Evolutionary conservation across 2,888 invertebrate species (phyloP).

Genomic region (Didymodactylos carnosus): DNA sequence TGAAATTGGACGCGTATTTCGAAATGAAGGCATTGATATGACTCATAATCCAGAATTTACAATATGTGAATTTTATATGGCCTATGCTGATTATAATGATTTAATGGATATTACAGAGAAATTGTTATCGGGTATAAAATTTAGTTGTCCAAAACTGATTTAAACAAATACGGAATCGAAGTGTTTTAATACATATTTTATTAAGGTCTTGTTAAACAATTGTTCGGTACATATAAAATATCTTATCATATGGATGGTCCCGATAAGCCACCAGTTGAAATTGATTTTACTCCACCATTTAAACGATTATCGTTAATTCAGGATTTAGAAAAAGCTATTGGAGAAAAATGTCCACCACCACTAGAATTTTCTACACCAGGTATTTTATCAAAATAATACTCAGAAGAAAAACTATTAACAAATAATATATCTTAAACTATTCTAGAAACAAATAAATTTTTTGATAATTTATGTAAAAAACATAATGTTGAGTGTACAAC

Average conservation of each 20-base stretch:
- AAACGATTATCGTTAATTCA: conserved; percentile 71
- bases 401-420: no score
- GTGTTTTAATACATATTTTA: conserved; percentile 21
- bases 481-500: conserved; percentile 75
- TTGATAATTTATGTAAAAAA: conserved; percentile 50
- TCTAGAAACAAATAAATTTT: not conserved
- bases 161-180: not conserved
- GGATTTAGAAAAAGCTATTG: conserved; percentile 59
- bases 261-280: conserved; percentile 57
- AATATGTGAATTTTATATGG: conserved; percentile 99
- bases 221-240: conserved; percentile 72
- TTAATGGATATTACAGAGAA: conserved; percentile 75
- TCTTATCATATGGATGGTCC: conserved; percentile 52
- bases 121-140: conserved; percentile 60
- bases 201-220: conserved; percentile 77
- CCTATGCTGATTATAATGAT: conserved; percentile 95
- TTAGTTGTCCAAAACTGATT: not conserved
- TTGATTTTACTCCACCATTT: conserved; percentile 96
- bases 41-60: conserved; percentile 99
- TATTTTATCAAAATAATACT: no score
- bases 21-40: conserved; percentile 95
- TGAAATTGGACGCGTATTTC: conserved; percentile 58
- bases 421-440: not conserved
- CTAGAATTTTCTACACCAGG: conserved; percentile 3
- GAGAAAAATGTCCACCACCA: conserved; percentile 36